Conservation (phyloP, 2,113 vertebrate species). For the Chlorodrepanis virens region DNA sequence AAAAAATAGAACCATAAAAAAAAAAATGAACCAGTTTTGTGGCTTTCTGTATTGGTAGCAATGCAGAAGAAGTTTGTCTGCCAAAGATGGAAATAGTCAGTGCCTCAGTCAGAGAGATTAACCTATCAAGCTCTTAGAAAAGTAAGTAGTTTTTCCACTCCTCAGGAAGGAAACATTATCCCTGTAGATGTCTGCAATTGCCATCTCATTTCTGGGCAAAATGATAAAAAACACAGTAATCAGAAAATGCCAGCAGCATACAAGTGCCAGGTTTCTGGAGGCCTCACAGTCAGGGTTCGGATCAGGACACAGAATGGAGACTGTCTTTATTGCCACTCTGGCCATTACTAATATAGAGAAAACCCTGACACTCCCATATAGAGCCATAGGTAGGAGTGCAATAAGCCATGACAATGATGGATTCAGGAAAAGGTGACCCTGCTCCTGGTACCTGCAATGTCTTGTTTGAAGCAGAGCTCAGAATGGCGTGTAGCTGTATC, state of each 20-base stretch:
- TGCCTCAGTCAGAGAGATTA: not conserved
- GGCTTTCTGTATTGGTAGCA: not conserved
- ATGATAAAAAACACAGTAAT: not conserved
- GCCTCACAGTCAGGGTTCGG: not conserved
- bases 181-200: slow-evolving; percentile 30
- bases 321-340: not conserved
- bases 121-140: slow-evolving; percentile 10
- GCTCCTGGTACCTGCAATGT: not conserved
- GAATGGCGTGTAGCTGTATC: not conserved
- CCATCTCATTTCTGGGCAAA: slow-evolving; percentile 43
- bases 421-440: not conserved
- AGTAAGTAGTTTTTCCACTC: slow-evolving; percentile 29
- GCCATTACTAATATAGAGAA: not conserved
- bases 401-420: not conserved
- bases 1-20: not conserved
- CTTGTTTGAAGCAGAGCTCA: not conserved
- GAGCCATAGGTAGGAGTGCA: not conserved
- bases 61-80: not conserved
- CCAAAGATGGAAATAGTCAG: slow-evolving; percentile 9
- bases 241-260: slow-evolving; percentile 10
- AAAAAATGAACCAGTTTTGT: not conserved
- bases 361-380: not conserved
- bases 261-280: not conserved
- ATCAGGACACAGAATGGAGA: not conserved
- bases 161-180: slow-evolving; percentile 25